Evolutionary conservation across 2,797 vertebrate species (phyloP).

Genomic region (Fistularia commersonii): DNA sequence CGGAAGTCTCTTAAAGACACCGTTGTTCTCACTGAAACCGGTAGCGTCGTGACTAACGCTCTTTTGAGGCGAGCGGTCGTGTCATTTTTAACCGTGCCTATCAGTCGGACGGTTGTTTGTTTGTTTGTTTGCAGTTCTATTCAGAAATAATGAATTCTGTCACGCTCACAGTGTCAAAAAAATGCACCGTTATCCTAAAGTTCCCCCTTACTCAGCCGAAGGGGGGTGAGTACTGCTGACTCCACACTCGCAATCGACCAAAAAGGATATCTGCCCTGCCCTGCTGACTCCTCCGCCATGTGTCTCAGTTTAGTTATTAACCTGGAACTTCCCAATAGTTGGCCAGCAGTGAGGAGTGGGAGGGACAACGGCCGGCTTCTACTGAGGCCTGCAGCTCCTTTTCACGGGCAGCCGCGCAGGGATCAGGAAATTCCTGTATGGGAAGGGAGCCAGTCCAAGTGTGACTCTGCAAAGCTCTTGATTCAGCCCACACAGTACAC

Average conservation of each 20-base stretch:
- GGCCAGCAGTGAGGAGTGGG: constrained; percentile 44
- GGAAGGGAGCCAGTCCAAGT: constrained; percentile 50
- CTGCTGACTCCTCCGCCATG: constrained; percentile 45
- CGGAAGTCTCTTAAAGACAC: constrained; percentile 64
- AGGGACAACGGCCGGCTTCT: constrained; percentile 31
- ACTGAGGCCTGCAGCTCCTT: constrained; percentile 29
- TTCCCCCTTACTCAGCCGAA: constrained; percentile 21
- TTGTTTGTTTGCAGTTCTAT: not conserved
- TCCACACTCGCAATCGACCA: constrained; percentile 33
- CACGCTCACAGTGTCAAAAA: not conserved
- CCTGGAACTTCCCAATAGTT: constrained; percentile 72
- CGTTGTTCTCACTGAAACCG: constrained; percentile 38
- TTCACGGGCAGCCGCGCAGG: constrained; percentile 46
- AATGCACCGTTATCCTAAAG: not conserved
- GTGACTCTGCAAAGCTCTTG: constrained; percentile 56
- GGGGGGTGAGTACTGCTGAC: constrained; percentile 37
- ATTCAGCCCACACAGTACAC: constrained; percentile 37
- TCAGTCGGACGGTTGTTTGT: not conserved
- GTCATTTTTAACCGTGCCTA: no score
- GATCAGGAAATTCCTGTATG: constrained; percentile 79
- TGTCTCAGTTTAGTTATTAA: constrained; percentile 70
- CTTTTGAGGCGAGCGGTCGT: no score
- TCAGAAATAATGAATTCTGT: not conserved
- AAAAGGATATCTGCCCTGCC: constrained; percentile 42
- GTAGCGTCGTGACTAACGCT: not conserved